These are phyloP conservation scores for Protula sp. DNA, from an alignment of 2,888 invertebrate species.

Conservation along the genomic window DNA sequence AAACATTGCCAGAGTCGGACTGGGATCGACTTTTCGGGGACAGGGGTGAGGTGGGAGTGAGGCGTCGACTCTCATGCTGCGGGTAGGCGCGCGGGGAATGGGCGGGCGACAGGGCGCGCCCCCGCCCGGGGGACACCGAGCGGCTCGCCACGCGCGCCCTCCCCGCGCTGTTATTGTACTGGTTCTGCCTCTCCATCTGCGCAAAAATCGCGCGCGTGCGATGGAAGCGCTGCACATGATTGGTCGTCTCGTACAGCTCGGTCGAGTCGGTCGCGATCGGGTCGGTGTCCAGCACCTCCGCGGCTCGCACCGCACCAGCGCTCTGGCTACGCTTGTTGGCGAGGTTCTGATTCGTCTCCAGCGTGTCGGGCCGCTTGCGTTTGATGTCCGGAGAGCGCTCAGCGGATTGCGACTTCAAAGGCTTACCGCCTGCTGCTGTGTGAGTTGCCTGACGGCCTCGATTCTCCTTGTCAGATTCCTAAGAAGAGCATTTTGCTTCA, in stretches of 20 bases:
- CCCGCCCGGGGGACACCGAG: not conserved
- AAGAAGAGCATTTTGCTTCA: too few relatives aligned
- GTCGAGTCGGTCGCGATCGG: constrained; percentile 4
- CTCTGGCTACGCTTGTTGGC: not conserved
- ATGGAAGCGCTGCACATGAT: constrained; percentile 48
- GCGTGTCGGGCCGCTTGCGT: not conserved
- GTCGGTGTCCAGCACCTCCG: too few relatives aligned
- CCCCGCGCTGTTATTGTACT: not conserved
- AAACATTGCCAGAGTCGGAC: not conserved
- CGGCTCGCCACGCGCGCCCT: not conserved
- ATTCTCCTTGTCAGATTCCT: too few relatives aligned
- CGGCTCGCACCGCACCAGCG: too few relatives aligned
- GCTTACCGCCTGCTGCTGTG: too few relatives aligned
- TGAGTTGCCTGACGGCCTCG: too few relatives aligned
- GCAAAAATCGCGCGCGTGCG: constrained; percentile 48
- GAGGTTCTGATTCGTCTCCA: not conserved
- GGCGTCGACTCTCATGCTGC: not conserved
- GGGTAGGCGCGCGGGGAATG: not conserved
- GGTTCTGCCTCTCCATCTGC: constrained; percentile 43
- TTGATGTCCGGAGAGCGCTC: constrained; percentile 8
- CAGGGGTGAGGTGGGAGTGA: not conserved
- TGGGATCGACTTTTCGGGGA: not conserved
- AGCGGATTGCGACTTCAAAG: too few relatives aligned
- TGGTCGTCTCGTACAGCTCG: constrained; percentile 27
- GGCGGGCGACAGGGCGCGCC: not conserved